Conservation (phyloP, 2,113 vertebrate species). For the Prionailurus bengalensis region DNA sequence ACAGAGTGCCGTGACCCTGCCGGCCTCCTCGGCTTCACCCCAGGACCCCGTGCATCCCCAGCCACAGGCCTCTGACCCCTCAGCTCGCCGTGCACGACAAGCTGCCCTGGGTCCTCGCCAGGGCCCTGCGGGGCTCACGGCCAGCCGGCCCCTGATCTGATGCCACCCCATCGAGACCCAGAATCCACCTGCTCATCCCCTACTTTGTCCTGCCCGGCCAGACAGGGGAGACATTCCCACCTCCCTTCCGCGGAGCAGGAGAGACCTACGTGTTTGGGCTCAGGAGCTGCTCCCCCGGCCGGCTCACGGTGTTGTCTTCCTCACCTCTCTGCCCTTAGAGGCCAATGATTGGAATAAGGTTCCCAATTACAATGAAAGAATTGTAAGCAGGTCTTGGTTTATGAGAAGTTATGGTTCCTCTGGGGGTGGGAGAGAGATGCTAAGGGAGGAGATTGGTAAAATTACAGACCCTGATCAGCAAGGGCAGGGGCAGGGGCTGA, state of each 20-base stretch:
- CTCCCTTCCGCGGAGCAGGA: too few relatives aligned
- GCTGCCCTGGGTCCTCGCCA: accelerated
- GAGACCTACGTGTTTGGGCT: accelerated
- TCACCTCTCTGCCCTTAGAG: neutral
- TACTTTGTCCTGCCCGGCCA: too few relatives aligned
- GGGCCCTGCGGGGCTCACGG: accelerated
- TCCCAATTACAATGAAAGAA: neutral
- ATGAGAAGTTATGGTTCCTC: too few relatives aligned
- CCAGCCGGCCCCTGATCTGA: neutral
- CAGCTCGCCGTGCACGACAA: accelerated
- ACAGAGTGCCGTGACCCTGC: accelerated
- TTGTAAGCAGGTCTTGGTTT: accelerated
- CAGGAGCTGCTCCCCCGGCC: accelerated
- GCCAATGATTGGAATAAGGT: accelerated
- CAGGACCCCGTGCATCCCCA: accelerated
- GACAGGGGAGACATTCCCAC: accelerated
- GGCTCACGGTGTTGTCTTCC: accelerated
- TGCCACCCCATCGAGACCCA: neutral
- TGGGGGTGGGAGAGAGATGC: accelerated
- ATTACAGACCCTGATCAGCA: neutral
- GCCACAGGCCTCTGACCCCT: neutral
- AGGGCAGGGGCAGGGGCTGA: accelerated
- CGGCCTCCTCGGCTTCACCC: neutral
- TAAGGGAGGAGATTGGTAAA: accelerated
- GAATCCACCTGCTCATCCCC: neutral